These are phyloP conservation scores for Notamacropus eugenii DNA, from an alignment of 2,797 vertebrate genomes.

Conservation along the genomic window DNA sequence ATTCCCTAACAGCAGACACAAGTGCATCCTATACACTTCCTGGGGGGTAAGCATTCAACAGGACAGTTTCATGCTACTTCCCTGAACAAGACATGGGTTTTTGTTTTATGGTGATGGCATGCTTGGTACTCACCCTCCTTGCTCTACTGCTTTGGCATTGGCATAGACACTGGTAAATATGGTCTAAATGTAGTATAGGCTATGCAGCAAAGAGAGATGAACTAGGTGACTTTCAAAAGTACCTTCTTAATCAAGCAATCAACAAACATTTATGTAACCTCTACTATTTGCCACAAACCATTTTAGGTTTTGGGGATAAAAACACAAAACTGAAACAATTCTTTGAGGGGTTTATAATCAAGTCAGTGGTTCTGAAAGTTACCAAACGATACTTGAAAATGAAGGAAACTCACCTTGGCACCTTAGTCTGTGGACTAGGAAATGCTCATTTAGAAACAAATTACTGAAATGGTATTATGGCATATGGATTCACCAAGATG, in stretches of 20 bases:
- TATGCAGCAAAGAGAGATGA: background rate
- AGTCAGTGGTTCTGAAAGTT: background rate
- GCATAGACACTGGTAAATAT: background rate
- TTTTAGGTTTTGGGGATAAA: background rate
- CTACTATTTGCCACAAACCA: background rate
- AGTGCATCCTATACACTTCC: background rate
- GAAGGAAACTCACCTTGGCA: rapidly evolving
- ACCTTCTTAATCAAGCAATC: background rate
- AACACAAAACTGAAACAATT: background rate
- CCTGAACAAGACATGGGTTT: background rate
- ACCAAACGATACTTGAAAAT: background rate
- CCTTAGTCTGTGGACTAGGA: background rate
- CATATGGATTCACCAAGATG: rapidly evolving
- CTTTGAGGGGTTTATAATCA: background rate
- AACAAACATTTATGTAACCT: background rate
- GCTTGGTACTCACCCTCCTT: background rate
- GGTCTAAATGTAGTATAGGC: background rate
- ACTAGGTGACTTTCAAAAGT: background rate
- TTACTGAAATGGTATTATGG: background rate
- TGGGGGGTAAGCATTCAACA: background rate
- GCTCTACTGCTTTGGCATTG: background rate
- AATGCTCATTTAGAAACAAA: rapidly evolving
- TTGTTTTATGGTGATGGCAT: background rate
- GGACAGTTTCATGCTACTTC: background rate
- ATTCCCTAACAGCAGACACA: background rate